Percentiles rank a stretch among this genome's conserved stretches.
Evolutionary conservation across 2,797 vertebrate species (phyloP).

Genomic region (Oryzias sinensis): DNA sequence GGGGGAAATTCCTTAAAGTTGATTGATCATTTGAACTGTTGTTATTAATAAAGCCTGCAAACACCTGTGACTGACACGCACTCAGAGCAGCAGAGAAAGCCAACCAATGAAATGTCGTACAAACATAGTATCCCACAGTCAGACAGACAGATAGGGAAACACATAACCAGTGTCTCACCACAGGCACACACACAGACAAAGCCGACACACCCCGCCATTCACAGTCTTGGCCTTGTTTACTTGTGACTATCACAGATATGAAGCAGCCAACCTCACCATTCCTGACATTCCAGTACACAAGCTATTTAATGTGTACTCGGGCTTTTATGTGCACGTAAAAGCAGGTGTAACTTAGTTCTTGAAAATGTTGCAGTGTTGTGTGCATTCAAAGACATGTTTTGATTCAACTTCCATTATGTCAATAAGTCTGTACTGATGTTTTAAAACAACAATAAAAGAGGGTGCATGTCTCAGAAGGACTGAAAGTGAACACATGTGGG

Average conservation of each 20-base stretch:
- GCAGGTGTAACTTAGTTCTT: not conserved
- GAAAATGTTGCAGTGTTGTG: not conserved
- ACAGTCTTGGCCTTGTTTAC: constrained; percentile 65
- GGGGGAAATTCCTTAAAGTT: too few relatives aligned
- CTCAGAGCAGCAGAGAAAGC: constrained; percentile 26
- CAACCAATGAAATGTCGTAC: constrained; percentile 37
- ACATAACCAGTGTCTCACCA: constrained; percentile 68
- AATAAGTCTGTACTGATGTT: not conserved
- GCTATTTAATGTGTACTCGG: constrained; percentile 44
- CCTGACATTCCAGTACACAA: constrained; percentile 58
- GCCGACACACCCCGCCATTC: constrained; percentile 57
- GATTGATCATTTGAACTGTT: too few relatives aligned
- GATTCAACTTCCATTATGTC: too few relatives aligned
- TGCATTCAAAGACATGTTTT: not conserved
- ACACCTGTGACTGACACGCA: constrained; percentile 27
- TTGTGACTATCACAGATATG: constrained; percentile 58
- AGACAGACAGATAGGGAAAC: constrained; percentile 72
- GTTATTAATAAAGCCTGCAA: not conserved
- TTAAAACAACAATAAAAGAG: constrained; percentile 14
- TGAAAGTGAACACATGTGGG: not conserved
- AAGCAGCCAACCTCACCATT: constrained; percentile 65
- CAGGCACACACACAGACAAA: constrained; percentile 60
- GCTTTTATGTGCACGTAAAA: not conserved
- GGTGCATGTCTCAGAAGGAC: not conserved
- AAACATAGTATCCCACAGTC: constrained; percentile 56